phyloP scores from a whole-genome alignment of 2,797 vertebrate genomes.

The Falco rusticolus region DNA sequence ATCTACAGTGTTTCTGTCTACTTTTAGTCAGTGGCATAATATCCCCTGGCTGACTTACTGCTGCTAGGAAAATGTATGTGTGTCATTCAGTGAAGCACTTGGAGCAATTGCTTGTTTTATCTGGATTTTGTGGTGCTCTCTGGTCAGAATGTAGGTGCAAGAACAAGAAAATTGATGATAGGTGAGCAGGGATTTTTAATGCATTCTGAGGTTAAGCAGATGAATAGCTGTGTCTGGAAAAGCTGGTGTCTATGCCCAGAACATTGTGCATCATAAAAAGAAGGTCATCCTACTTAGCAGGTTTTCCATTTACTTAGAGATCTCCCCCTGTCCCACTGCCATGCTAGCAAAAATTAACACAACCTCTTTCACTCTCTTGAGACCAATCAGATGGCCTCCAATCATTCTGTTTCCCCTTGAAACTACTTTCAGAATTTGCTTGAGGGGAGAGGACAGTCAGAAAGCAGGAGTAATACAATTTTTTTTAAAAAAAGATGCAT shows the following conservation, averaged over 20 bases:
- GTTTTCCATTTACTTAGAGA: slow-evolving; percentile 16
- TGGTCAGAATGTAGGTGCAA: neutral
- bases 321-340: neutral
- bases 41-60: neutral
- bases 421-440: slow-evolving; percentile 42
- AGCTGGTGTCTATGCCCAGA: slow-evolving; percentile 2
- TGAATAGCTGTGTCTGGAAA: slow-evolving; percentile 12
- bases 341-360: neutral
- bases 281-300: slow-evolving; percentile 42
- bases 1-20: neutral
- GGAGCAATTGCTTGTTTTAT: neutral
- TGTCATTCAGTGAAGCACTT: neutral
- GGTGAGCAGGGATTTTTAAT: neutral
- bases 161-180: neutral
- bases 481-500: neutral
- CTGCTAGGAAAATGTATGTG: neutral
- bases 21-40: neutral
- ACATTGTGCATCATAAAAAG: neutral
- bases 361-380: neutral
- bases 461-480: neutral
- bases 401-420: slow-evolving; percentile 26
- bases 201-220: slow-evolving; percentile 30
- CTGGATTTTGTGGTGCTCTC: neutral
- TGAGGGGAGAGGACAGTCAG: neutral
- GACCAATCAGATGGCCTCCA: slow-evolving; percentile 11